Evolutionary conservation across 2,113 vertebrate species (phyloP), one percentile per base, ranked within the genome.

Genomic region (Seriola dumerili): DNA sequence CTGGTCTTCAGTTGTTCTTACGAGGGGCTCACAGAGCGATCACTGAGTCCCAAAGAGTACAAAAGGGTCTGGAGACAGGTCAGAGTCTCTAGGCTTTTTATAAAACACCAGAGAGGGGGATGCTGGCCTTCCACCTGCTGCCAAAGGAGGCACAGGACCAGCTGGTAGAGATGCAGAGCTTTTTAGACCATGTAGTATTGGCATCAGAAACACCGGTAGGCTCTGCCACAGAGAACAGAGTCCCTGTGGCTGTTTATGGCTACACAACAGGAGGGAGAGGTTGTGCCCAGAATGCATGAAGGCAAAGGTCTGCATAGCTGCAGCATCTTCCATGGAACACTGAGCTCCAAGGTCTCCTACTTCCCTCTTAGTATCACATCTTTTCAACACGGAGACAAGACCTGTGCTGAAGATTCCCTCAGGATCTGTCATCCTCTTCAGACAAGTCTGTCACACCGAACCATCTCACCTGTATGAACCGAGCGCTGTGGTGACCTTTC

Each of bases 271-370:
- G 29, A 79, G 46, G 69, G 23, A 14, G 59, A 57, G 10, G 34
- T 29, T 19, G 52, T 66, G 64, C 17, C 12, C 65, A 25, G 21
- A 81, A 61, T 61, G 71, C 55, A 72, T 85, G 17, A 78, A 67
- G 50, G 46, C 42, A 66, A 66, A 48, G 58, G 44, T 69, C 65
- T 72, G 42, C 55, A 48, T 16, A 16, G 46, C 14, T 72, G 36
- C 13, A 29, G 59, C 16, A 59, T 36, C 1, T 34, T 63, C 42
- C 25, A 54, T 50, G 58, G 52, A 73, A 36, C 16, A 69, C 36
- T 50, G 65, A 71, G 70, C 69, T 21, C 59, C 9, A 71, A 32
- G 8, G 13, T 58, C 38, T 40, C 11, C 11, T 78, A 17, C 46
- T 48, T 13, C 5, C 46, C 12, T 48, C 46, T 48, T 48, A 10